These are phyloP conservation scores for Neuroterus valhalla DNA, from an alignment of 1,140 invertebrate genomes.

Conservation along the genomic window DNA sequence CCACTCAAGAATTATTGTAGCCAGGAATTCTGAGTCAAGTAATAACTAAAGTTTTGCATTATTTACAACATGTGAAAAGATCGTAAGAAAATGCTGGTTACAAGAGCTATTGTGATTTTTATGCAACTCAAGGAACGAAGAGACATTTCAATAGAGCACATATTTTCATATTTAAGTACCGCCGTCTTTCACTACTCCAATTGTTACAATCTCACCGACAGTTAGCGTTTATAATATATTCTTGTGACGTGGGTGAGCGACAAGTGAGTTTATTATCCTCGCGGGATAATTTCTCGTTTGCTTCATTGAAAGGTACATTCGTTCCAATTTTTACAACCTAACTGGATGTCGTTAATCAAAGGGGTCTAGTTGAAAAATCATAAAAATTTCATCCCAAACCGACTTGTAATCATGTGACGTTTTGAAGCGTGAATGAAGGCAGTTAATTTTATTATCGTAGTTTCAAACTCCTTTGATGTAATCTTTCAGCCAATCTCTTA, in stretches of 20 bases:
- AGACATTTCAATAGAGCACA: too few species aligned
- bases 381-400: not conserved
- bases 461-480: constrained; percentile 1
- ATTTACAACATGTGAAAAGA: too few species aligned
- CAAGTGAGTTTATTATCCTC: constrained; percentile 22
- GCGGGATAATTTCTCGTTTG: constrained; percentile 24
- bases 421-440: too few species aligned
- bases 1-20: too few species aligned
- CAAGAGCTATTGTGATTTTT: too few species aligned
- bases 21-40: too few species aligned
- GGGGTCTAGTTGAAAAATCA: not conserved
- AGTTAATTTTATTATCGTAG: not conserved
- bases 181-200: constrained; percentile 7
- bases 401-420: too few species aligned
- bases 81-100: too few species aligned
- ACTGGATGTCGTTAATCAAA: constrained; percentile 20
- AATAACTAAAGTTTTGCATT: too few species aligned
- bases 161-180: not conserved
- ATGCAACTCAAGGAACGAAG: too few species aligned
- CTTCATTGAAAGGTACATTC: constrained; percentile 26
- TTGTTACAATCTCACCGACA: constrained; percentile 12
- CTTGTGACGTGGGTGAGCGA: constrained; percentile 18
- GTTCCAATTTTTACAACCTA: constrained; percentile 5
- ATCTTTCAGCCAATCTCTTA: not conserved
- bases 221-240: constrained; percentile 21